A percentile compares a stretch with the other conserved stretches of the same genome.
phyloP scores from a whole-genome alignment of 2,888 invertebrate species.

The Heptascelio sp. region DNA sequence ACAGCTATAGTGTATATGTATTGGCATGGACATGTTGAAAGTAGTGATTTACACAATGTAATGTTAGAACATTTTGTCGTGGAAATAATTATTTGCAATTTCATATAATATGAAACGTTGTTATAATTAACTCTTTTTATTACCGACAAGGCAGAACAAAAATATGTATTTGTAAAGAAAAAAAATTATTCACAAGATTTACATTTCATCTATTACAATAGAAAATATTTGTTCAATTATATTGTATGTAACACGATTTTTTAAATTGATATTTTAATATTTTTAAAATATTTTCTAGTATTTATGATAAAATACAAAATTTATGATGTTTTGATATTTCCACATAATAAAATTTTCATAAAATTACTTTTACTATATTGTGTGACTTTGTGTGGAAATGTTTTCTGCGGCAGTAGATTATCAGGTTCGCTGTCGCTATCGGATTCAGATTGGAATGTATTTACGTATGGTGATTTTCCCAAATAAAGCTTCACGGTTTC shows the following conservation, averaged over 20 bases:
- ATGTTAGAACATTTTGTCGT: background rate
- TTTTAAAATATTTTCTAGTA: background rate
- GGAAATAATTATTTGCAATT: conserved; percentile 1
- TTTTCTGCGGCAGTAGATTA: background rate
- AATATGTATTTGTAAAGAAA: background rate
- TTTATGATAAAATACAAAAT: too few species aligned
- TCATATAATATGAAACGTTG: background rate
- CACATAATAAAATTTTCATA: background rate
- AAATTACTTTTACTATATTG: conserved; percentile 1
- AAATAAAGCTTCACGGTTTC: too few species aligned
- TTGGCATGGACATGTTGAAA: too few species aligned
- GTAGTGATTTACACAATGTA: background rate
- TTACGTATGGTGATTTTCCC: background rate
- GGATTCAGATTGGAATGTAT: background rate
- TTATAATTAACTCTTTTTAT: background rate
- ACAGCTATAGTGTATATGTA: too few species aligned
- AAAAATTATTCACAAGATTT: background rate
- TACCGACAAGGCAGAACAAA: background rate
- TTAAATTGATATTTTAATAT: background rate
- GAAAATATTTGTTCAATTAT: background rate
- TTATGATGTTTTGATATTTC: too few species aligned
- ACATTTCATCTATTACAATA: background rate
- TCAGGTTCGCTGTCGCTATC: conserved; percentile 7
- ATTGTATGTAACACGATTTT: background rate
- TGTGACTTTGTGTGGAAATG: conserved; percentile 9